Conservation (phyloP, 2,113 vertebrate genomes). For the Dromaius novaehollandiae region DNA sequence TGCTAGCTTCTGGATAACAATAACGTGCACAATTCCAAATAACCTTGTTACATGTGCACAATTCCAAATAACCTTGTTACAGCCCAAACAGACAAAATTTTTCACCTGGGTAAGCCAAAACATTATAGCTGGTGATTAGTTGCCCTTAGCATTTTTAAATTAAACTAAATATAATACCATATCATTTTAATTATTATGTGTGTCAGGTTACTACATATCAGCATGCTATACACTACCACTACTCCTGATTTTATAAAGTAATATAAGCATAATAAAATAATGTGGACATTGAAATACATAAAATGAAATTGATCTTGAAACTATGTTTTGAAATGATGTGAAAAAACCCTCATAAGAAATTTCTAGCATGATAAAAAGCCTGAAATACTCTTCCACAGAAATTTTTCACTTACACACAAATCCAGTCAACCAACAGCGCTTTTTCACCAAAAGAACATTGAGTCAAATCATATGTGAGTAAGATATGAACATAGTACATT, state of each 20-base stretch:
- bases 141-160: too few species aligned
- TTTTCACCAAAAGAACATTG: neutral
- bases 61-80: too few species aligned
- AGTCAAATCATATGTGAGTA: neutral
- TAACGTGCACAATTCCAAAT: too few species aligned
- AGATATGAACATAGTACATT: neutral
- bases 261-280: neutral
- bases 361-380: neutral
- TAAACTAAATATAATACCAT: too few species aligned
- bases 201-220: neutral
- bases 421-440: neutral
- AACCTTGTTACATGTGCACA: too few species aligned
- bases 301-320: neutral
- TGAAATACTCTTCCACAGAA: neutral
- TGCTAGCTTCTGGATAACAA: too few species aligned
- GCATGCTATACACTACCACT: neutral
- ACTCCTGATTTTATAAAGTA: neutral
- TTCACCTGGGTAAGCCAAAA: too few species aligned
- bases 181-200: neutral
- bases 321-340: fast-evolving
- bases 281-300: neutral
- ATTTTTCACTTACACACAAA: neutral
- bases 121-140: too few species aligned
- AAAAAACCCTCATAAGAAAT: neutral
- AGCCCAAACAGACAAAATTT: too few species aligned